These are phyloP conservation scores for Hypercompe scribonia DNA, from an alignment of 2,888 invertebrate species.

Conservation along the genomic window DNA sequence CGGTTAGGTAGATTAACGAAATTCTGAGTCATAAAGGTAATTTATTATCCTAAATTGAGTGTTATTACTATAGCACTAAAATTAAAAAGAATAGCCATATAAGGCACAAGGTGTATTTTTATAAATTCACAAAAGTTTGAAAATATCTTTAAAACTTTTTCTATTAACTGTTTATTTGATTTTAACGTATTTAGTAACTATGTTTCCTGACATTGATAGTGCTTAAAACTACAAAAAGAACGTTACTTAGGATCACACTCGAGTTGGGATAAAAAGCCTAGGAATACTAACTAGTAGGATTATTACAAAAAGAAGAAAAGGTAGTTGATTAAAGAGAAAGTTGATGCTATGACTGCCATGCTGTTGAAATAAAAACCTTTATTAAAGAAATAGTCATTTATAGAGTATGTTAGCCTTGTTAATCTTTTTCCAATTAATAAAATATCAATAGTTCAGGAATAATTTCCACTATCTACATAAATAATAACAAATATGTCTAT, in stretches of 20 bases:
- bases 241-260: too few relatives aligned
- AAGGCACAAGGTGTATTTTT: too few relatives aligned
- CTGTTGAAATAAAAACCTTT: not conserved
- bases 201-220: not conserved
- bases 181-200: too few relatives aligned
- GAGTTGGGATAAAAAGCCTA: not conserved
- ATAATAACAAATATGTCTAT: slow-evolving; percentile 31
- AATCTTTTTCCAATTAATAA: not conserved
- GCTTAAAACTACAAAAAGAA: too few relatives aligned
- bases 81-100: not conserved
- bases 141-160: too few relatives aligned
- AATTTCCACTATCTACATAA: slow-evolving; percentile 40
- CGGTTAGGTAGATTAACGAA: not conserved
- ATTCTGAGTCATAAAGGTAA: not conserved
- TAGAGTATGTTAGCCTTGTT: slow-evolving; percentile 4
- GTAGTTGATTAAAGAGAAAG: not conserved
- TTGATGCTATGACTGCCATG: not conserved
- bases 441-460: slow-evolving; percentile 17
- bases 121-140: too few relatives aligned
- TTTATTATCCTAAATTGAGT: not conserved
- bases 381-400: too few relatives aligned
- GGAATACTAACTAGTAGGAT: not conserved
- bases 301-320: not conserved
- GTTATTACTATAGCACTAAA: not conserved
- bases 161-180: too few relatives aligned